phyloP scores from a whole-genome alignment of 1,140 invertebrate genomes.

The Tetranychus urticae region DNA sequence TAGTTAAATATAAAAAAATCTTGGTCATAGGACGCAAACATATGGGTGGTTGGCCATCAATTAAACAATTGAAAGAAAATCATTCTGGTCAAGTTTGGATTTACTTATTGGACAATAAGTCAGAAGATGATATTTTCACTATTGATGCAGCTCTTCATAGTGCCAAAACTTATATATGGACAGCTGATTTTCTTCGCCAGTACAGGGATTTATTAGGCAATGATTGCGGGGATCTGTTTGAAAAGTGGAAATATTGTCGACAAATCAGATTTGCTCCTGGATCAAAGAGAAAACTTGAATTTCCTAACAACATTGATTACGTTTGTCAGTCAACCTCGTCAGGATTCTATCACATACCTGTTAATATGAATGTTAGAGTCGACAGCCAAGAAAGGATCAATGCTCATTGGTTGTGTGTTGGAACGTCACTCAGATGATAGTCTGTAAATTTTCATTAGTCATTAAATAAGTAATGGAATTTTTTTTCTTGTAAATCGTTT shows the following conservation, averaged over 20 bases:
- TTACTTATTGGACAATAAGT: not conserved
- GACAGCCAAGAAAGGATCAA: no score
- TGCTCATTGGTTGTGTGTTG: no score
- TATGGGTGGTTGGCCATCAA: not conserved
- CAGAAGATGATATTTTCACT: not conserved
- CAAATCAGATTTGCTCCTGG: not conserved
- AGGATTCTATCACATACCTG: not conserved
- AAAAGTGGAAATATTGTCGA: not conserved
- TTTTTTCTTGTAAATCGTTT: no score
- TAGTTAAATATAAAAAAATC: not conserved
- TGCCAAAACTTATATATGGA: not conserved
- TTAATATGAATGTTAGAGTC: not conserved
- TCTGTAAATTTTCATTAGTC: no score
- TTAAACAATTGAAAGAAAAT: not conserved
- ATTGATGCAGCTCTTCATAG: not conserved
- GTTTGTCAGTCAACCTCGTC: not conserved
- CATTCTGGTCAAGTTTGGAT: not conserved
- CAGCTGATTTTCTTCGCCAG: not conserved
- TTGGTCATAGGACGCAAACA: not conserved
- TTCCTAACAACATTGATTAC: not conserved
- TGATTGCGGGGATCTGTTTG: not conserved
- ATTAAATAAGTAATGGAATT: no score
- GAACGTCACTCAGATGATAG: no score
- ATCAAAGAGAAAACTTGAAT: not conserved
- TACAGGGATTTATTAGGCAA: not conserved